phyloP scores from a whole-genome alignment of 2,797 vertebrate species.

The Lepus oiostolus region DNA sequence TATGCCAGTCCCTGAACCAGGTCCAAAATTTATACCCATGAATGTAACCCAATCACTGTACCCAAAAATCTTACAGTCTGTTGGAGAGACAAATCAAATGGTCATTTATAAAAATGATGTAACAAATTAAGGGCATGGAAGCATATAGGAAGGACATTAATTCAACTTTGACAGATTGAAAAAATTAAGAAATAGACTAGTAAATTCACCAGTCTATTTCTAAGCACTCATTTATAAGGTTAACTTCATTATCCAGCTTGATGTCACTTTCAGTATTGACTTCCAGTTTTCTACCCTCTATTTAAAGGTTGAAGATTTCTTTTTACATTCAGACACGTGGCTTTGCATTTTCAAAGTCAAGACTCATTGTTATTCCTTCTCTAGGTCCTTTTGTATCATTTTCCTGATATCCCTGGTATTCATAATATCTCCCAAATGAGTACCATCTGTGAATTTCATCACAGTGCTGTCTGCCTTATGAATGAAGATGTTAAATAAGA shows the following conservation, averaged over 20 bases:
- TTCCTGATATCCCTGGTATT: conserved; percentile 83
- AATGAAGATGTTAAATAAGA: conserved; percentile 87
- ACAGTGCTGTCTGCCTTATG: conserved; percentile 83
- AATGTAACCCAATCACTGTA: background rate
- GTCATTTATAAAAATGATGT: conserved; percentile 49
- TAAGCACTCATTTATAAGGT: conserved; percentile 65
- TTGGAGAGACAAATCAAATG: background rate
- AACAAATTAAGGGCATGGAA: background rate
- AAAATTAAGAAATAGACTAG: conserved; percentile 40
- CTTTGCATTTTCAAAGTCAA: conserved; percentile 84
- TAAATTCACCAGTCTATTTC: conserved; percentile 62
- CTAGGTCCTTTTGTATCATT: conserved; percentile 80
- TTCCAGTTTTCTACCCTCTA: conserved; percentile 77
- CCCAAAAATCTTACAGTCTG: background rate
- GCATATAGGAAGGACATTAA: conserved; percentile 27
- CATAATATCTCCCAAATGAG: conserved; percentile 86
- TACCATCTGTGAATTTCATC: conserved; percentile 86
- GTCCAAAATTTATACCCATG: background rate
- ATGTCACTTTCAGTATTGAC: conserved; percentile 81
- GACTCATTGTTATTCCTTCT: conserved; percentile 83
- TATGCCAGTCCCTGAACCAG: background rate
- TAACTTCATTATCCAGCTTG: conserved; percentile 70
- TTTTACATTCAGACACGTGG: conserved; percentile 66
- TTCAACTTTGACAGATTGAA: conserved; percentile 1
- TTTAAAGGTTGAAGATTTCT: conserved; percentile 77